Percentiles rank a stretch among this genome's conserved stretches.
Conservation (phyloP, 2,113 vertebrate species). For the Phylloscopus whistleri region DNA sequence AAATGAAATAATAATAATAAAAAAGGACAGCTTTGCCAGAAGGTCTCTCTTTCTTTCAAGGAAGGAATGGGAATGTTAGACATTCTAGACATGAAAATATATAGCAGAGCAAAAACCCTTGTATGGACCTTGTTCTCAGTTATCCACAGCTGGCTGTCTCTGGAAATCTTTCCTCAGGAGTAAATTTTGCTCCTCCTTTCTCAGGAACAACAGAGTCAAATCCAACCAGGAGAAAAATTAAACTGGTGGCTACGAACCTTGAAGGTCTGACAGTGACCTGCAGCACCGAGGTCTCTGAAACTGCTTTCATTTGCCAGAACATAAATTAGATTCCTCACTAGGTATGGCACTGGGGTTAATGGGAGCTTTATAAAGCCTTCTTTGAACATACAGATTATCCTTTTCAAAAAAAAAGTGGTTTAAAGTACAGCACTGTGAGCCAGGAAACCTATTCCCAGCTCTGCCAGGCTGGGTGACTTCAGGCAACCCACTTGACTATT, state of each 20-base stretch:
- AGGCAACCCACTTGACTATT: neutral
- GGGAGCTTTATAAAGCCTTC: constrained; percentile 53
- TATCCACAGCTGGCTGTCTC: neutral
- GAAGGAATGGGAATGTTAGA: neutral
- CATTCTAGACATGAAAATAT: neutral
- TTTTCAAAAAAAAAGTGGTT: constrained; percentile 46
- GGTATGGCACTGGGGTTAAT: constrained; percentile 29
- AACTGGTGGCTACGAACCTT: constrained; percentile 55
- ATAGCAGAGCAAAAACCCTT: neutral
- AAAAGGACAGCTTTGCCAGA: neutral
- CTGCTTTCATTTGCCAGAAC: constrained; percentile 54
- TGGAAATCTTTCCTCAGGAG: neutral
- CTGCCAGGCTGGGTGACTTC: constrained; percentile 17
- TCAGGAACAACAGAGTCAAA: neutral
- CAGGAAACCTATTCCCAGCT: constrained; percentile 26
- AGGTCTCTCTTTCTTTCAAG: neutral
- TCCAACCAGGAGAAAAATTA: constrained; percentile 53
- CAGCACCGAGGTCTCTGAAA: constrained; percentile 29
- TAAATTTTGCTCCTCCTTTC: neutral
- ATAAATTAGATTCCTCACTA: constrained; percentile 63
- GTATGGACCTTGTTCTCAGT: neutral
- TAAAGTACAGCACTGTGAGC: constrained; percentile 36
- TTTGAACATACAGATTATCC: constrained; percentile 56
- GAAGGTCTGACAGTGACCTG: constrained; percentile 63
- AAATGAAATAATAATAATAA: neutral